Evolutionary conservation across 2,797 vertebrate species (phyloP), one percentile per base, ranked within the genome.

Genomic region (Erpetoichthys calabaricus): DNA sequence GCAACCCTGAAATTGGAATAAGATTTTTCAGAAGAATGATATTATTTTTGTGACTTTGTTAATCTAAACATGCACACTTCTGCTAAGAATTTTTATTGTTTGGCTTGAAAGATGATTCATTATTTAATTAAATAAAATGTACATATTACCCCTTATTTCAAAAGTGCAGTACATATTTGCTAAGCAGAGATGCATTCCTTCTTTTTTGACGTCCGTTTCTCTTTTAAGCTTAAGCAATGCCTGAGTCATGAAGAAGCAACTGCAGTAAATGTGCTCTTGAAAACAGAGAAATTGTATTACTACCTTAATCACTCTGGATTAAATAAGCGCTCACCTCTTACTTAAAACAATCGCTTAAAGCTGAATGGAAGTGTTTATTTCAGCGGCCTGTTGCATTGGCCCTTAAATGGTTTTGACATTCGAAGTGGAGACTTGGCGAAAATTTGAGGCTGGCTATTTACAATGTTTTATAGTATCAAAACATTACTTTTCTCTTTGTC

Each of bases 401-500:
- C 47, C 47, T 49, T 7, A 49, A 49, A 49, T 49, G 47, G 47
- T n/a, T 49, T n/a, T 49, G 47, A 7, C 47, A 49, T 7, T 7
- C 47, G n/a, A 49, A 49, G 7, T 49, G 47, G 2, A 49, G n/a
- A n/a, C 47, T n/a, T 49, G 7, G 47, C 47, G n/a, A 49, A 49
- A 49, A 7, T 49, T 49, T 49, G 47, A 7, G 7, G 47, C n/a
- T 49, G n/a, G n/a, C 7, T 49, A 49, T 67, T 67, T 60, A 56
- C 56, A 63, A 70, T 56, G 60, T 62, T 76, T 67, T 68, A 58
- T 67, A 61, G 65, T 62, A 65, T 62, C 65, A 44, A 25, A 64
- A 65, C 70, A 56, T 4, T 47, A 55, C 72, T 72, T 67, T 56
- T 67, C 68, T 74, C 63, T 49, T 64, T 74, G 68, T 74, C 67